Percentiles rank a stretch among this genome's conserved stretches.
Evolutionary conservation across 2,113 vertebrate genomes (phyloP).

Genomic region (Mus musculus): DNA sequence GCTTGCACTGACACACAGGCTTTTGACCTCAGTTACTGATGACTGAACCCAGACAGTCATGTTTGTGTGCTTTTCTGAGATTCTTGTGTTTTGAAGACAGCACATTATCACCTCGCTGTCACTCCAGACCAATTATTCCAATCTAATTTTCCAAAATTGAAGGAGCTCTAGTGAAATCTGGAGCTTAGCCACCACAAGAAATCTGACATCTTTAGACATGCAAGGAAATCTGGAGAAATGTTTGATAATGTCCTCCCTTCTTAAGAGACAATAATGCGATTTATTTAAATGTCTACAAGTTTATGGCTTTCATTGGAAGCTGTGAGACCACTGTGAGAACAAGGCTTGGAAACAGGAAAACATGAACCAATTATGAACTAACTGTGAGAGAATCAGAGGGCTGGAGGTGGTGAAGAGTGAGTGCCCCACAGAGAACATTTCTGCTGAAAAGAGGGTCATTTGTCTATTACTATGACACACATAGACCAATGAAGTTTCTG

Average conservation of each 20-base stretch:
- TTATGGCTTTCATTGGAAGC: not conserved
- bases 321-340: not conserved
- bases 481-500: not conserved
- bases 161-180: not conserved
- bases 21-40: not conserved
- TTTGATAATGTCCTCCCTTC: not conserved
- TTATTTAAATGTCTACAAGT: slow-evolving; percentile 13
- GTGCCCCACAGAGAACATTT: not conserved
- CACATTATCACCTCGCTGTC: too few species aligned
- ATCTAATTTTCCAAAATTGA: not conserved
- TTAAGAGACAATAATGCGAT: not conserved
- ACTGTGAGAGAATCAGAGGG: not conserved
- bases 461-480: not conserved
- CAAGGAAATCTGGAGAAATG: not conserved
- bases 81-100: not conserved
- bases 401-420: not conserved
- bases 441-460: not conserved
- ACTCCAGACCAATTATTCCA: not conserved
- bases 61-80: not conserved
- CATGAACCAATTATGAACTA: not conserved
- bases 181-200: not conserved
- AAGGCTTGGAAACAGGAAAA: not conserved
- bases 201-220: not conserved
- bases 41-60: too few species aligned
- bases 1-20: not conserved